Conservation (phyloP, 2,797 vertebrate species). For the Rallus crepitans region DNA sequence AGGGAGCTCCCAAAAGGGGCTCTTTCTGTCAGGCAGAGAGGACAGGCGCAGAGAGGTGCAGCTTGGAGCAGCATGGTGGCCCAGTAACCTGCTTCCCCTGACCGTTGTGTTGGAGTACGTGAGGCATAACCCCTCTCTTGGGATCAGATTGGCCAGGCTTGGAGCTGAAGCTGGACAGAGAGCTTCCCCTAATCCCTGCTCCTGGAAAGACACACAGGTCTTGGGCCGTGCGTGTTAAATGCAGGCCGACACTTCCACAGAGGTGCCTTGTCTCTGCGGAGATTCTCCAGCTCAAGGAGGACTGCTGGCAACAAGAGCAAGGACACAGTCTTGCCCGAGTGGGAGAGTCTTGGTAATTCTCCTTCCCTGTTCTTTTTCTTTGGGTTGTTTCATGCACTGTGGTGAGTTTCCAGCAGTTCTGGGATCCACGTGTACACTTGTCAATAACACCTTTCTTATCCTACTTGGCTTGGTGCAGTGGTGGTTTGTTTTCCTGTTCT, state of each 20-base stretch:
- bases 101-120: accelerated
- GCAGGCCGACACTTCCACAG: not conserved
- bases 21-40: not conserved
- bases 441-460: slow-evolving; percentile 13
- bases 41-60: accelerated
- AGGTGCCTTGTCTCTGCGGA: not conserved
- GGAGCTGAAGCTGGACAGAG: not conserved
- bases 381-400: not conserved
- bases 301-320: accelerated
- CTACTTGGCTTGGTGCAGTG: not conserved
- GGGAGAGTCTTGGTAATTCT: not conserved
- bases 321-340: not conserved
- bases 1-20: not conserved
- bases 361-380: too few relatives aligned
- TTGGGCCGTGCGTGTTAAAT: too few relatives aligned
- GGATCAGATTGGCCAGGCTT: not conserved
- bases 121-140: not conserved
- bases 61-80: not conserved
- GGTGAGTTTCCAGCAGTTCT: not conserved
- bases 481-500: not conserved
- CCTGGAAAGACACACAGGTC: too few relatives aligned
- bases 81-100: not conserved
- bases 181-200: not conserved
- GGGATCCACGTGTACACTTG: not conserved
- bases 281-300: accelerated